Evolutionary conservation across 2,113 vertebrate genomes (phyloP), one percentile per base, ranked within the genome.

Genomic region (Gymnarchus niloticus): DNA sequence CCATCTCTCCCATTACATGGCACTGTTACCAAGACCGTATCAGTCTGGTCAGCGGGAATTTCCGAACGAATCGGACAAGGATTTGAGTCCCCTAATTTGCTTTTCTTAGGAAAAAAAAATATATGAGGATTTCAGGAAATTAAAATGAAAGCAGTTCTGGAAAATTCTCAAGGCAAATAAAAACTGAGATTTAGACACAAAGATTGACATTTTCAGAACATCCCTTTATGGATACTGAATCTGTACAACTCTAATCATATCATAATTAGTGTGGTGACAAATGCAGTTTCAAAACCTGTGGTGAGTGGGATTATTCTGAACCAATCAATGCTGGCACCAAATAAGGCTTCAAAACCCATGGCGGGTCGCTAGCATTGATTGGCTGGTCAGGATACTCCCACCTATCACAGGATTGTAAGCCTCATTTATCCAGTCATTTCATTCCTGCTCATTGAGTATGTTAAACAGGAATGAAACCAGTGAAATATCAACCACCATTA

Each of bases 81-180:
- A 78, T 21, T 3, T 0, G n/a, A 6, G 48, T 6, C 12, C 19
- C 7, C 37, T 83, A 85, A 89, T 25, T 48, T 56, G 48, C 87
- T 90, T 83, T 46, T 83, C 21, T 85, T 44, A 89, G 84, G 90
- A 87, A 85, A 46, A 44, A 44, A 91, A 92, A 92, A 91, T 7
- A 89, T 91, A 92, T 90, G 85, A 48, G 83, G 82, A 59, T 87
- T 88, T 92, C 89, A 91, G 92, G 90, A 88, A 77, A 93, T 93
- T 88, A 92, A 92, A 33, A 91, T 8, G 12, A 17, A 3, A 33
- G 8, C 2, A 91, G 87, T 89, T 90, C 90, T 51, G 86, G 83
- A 88, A 88, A 90, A 90, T 88, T 83, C 87, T 88, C 85, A 87
- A 25, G 81, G 37, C 85, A 81, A 76, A 82, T 56, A 51, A 87